phyloP scores from a whole-genome alignment of 1,140 invertebrate species.

The Drosophila micromelanica region DNA sequence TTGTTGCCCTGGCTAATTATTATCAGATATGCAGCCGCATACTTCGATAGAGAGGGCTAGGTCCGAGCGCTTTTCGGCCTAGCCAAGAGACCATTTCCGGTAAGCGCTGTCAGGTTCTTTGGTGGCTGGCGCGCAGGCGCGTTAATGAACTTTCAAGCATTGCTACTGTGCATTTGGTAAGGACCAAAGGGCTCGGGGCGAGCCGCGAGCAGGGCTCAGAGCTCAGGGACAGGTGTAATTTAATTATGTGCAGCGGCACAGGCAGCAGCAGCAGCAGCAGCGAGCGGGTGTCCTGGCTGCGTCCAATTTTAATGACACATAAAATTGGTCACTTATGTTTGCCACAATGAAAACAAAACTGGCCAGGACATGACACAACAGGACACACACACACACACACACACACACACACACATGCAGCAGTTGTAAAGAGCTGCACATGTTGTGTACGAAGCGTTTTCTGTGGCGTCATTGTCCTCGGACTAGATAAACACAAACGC shows the following conservation, averaged over 20 bases:
- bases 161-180: slow-evolving; percentile 32
- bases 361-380: slow-evolving; percentile 75
- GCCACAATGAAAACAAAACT: slow-evolving; percentile 80
- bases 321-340: slow-evolving; percentile 81
- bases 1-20: slow-evolving; percentile 59
- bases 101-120: slow-evolving; percentile 21
- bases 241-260: slow-evolving; percentile 66
- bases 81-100: slow-evolving; percentile 63
- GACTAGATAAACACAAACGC: slow-evolving; percentile 49
- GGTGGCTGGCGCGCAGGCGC: slow-evolving; percentile 53
- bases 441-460: slow-evolving; percentile 50
- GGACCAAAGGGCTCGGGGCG: not conserved
- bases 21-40: slow-evolving; percentile 30
- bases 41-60: not conserved
- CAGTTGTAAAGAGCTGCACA: slow-evolving; percentile 56
- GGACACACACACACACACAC: slow-evolving; percentile 24
- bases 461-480: slow-evolving; percentile 74
- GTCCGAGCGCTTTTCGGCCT: slow-evolving; percentile 4
- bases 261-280: slow-evolving; percentile 15
- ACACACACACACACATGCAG: slow-evolving; percentile 20
- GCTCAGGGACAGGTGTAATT: slow-evolving; percentile 76
- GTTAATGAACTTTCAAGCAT: slow-evolving; percentile 80
- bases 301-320: slow-evolving; percentile 82
- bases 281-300: slow-evolving; percentile 52
- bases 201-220: not conserved